Percentiles rank a stretch among this genome's conserved stretches.
phyloP scores from a whole-genome alignment of 1,140 invertebrate genomes.

The Sycophila sp. region DNA sequence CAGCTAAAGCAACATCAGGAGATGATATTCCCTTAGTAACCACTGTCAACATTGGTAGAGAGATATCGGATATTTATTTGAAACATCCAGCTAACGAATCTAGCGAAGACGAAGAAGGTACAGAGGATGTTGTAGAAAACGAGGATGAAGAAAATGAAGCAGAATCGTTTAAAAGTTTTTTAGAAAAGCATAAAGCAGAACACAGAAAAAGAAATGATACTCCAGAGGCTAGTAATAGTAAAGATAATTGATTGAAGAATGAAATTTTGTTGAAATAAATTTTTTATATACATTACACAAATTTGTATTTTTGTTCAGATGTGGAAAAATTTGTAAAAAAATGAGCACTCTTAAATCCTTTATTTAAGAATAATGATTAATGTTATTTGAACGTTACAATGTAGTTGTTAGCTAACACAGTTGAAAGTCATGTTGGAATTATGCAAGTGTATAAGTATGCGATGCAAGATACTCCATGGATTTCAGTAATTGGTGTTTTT shows the following conservation, averaged over 20 bases:
- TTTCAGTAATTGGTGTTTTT: background rate
- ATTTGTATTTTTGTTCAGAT: constrained; percentile 67
- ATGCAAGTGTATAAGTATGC: background rate
- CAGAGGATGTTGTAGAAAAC: constrained; percentile 56
- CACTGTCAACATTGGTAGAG: constrained; percentile 67
- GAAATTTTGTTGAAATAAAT: constrained; percentile 33
- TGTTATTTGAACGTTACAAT: constrained; percentile 31
- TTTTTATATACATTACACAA: constrained; percentile 30
- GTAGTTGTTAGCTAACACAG: no score
- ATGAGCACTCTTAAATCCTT: constrained; percentile 85
- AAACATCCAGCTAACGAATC: constrained; percentile 77
- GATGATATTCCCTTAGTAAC: constrained; percentile 65
- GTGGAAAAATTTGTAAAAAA: constrained; percentile 82
- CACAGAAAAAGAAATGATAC: constrained; percentile 42
- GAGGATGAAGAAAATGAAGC: constrained; percentile 47
- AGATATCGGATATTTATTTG: constrained; percentile 75
- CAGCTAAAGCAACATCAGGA: constrained; percentile 49
- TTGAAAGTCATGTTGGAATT: background rate
- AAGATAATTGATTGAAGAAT: constrained; percentile 34
- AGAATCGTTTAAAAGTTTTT: constrained; percentile 55
- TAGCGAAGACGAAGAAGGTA: constrained; percentile 78
- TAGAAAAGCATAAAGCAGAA: constrained; percentile 52
- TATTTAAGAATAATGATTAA: constrained; percentile 92
- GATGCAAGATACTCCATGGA: background rate
- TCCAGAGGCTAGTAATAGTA: constrained; percentile 41